Conservation (phyloP, 1,140 invertebrate species). For the Glossosoma conforme region DNA sequence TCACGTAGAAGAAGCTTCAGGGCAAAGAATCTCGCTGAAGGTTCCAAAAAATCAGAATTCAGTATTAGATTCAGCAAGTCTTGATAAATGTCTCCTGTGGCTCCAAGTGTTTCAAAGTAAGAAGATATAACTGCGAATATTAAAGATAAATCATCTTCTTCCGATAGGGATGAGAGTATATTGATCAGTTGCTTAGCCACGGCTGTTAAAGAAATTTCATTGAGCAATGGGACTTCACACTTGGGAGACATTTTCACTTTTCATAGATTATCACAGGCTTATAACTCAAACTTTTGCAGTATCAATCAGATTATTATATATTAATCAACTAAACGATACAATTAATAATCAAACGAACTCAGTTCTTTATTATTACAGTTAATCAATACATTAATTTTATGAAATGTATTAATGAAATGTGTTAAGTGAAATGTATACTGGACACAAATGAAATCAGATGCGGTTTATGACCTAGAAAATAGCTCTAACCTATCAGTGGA, state of each 20-base stretch:
- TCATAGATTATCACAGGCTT: no score
- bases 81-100: slow-evolving; percentile 58
- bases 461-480: slow-evolving; percentile 29
- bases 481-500: slow-evolving; percentile 20
- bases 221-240: slow-evolving; percentile 43
- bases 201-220: slow-evolving; percentile 45
- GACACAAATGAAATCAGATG: slow-evolving; percentile 29
- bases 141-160: slow-evolving; percentile 51
- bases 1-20: slow-evolving; percentile 56
- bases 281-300: no score
- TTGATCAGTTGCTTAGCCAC: slow-evolving; percentile 48
- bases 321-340: no score
- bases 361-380: no score
- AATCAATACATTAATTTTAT: no score
- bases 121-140: slow-evolving; percentile 54
- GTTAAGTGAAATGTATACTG: no score
- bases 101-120: slow-evolving; percentile 52
- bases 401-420: no score
- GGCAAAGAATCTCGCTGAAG: slow-evolving; percentile 57
- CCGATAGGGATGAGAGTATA: slow-evolving; percentile 42
- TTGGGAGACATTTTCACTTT: slow-evolving; percentile 48
- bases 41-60: slow-evolving; percentile 58
- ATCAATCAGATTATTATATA: no score
- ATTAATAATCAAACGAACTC: no score
- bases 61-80: slow-evolving; percentile 58